phyloP scores from a whole-genome alignment of 2,113 vertebrate species.

The Pterocles gutturalis region DNA sequence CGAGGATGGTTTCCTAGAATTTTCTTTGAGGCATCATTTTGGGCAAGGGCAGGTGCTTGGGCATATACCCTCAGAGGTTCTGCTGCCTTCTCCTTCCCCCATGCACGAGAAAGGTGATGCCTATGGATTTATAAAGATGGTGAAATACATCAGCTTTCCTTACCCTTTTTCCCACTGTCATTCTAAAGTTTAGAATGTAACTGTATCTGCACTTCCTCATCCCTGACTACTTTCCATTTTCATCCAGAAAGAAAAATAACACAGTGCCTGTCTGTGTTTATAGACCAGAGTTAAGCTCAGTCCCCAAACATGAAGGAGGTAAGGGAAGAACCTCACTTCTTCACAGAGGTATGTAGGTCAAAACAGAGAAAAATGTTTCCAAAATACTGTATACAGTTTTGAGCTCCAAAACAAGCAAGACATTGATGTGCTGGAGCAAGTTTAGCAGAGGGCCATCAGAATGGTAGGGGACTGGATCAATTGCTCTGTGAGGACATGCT shows the following conservation, averaged over 20 bases:
- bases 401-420: not conserved
- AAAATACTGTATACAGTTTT: not conserved
- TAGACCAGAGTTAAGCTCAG: not conserved
- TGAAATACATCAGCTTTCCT: not conserved
- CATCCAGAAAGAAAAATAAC: not conserved
- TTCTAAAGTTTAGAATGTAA: not conserved
- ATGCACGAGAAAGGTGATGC: not conserved
- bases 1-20: not conserved
- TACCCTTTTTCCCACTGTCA: not conserved
- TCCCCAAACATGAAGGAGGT: accelerated
- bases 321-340: not conserved
- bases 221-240: not conserved
- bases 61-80: not conserved
- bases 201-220: not conserved
- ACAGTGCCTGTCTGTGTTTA: not conserved
- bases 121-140: not conserved
- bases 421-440: not conserved
- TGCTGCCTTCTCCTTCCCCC: not conserved
- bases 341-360: accelerated
- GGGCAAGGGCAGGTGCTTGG: not conserved
- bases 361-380: not conserved
- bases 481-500: not conserved
- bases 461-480: accelerated
- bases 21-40: not conserved
- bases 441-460: not conserved